Base-by-base conservation (phyloP, 2,113 vertebrate species). In the Scomber scombrus region DNA sequence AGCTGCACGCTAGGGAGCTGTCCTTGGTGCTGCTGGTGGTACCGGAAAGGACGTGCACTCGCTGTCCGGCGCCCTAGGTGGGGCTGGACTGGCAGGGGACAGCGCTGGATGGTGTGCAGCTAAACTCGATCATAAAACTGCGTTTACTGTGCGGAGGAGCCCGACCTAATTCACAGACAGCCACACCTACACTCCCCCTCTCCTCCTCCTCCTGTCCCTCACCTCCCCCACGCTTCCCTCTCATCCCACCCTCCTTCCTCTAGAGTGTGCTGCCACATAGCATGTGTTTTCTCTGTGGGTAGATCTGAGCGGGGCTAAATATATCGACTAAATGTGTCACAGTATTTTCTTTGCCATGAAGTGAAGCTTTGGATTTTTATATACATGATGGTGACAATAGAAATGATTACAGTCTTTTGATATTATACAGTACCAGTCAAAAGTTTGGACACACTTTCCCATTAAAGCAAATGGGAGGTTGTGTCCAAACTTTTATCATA, bases 131-230 rank as follows among this genome's bases (percentile, higher is more conserved):
- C 23, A 47, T 61, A 56, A 70, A 74, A n/a, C 64, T 56, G 69
- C 43, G 67, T 78, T 82, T 52, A 18, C 43, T 49, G 74, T 21
- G 73, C 49, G 47, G 57, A 78, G 80, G 69, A 47, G 52, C 72
- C 85, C 87, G 84, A 93, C 89, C 87, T 82, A 80, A 80, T 93
- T 95, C 80, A 16, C 49, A 58, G 45, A 85, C 79, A 68, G 78
- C 85, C 91, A 93, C 92, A 89, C 93, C 93, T 86, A 85, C 84
- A 73, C 78, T 26, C 71, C n/a, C 12, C 51, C 11, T 21, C 0
- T 18, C n/a, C 29, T 31, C 61, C 55, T 23, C 11, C 67, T 40
- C 63, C 54, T 26, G 23, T 26, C 23, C 23, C 23, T 26, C 3
- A 26, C 23, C n/a, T 40, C 23, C 15, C 23, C 34, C 7, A 29